Evolutionary conservation across 1,140 invertebrate genomes (phyloP).

Genomic region (Nomia melanderi): DNA sequence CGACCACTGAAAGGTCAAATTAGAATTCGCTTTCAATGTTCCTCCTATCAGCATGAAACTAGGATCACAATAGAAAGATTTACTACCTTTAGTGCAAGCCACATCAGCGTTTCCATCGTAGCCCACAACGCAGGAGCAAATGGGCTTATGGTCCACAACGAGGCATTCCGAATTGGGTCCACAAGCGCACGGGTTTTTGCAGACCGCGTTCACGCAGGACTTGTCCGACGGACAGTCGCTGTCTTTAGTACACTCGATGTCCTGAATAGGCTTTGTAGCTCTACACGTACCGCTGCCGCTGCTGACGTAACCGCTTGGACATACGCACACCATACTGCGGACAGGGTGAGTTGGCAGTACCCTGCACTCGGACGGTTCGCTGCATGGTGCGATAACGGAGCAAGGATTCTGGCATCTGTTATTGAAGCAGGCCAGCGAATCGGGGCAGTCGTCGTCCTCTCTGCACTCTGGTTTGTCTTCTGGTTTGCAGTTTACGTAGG

Average conservation of each 20-base stretch:
- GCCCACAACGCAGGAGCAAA: conserved; percentile 90
- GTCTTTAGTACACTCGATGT: conserved; percentile 87
- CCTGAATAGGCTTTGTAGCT: conserved; percentile 84
- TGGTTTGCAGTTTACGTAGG: conserved; percentile 88
- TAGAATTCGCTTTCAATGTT: neutral
- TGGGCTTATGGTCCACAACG: conserved; percentile 90
- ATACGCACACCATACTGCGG: conserved; percentile 93
- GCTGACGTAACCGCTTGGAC: conserved; percentile 93
- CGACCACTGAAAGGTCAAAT: conserved; percentile 75
- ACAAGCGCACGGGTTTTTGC: conserved; percentile 90
- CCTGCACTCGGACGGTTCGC: conserved; percentile 89
- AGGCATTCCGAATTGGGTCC: conserved; percentile 90
- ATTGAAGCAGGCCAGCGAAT: conserved; percentile 89
- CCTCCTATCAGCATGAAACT: neutral
- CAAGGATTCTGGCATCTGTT: conserved; percentile 93
- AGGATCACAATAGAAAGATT: neutral
- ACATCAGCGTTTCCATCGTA: conserved; percentile 91
- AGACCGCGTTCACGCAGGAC: conserved; percentile 90
- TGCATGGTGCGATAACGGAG: conserved; percentile 88
- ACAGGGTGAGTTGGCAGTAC: conserved; percentile 91
- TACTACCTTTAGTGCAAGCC: conserved; percentile 84
- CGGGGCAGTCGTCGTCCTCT: conserved; percentile 90
- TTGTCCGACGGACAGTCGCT: conserved; percentile 88
- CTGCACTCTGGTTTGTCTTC: conserved; percentile 89
- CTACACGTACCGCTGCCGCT: conserved; percentile 90